Evolutionary conservation across 2,113 vertebrate genomes (phyloP).

Genomic region (Atherinomorus stipes): DNA sequence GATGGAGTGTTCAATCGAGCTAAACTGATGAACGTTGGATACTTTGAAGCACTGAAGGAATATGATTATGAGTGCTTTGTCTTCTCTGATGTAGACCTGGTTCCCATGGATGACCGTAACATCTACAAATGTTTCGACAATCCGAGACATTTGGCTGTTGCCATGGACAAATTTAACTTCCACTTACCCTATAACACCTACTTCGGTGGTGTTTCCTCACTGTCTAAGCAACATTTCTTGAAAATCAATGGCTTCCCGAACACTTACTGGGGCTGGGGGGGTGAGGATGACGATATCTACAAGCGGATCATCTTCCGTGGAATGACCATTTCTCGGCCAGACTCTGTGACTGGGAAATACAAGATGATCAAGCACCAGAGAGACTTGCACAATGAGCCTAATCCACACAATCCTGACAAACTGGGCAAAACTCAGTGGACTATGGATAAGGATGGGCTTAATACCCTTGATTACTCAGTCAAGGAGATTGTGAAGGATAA

Average conservation of each 20-base stretch:
- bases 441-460: slow-evolving; percentile 90
- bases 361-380: slow-evolving; percentile 91
- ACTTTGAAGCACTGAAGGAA: slow-evolving; percentile 89
- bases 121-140: slow-evolving; percentile 90
- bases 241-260: slow-evolving; percentile 97
- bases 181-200: slow-evolving; percentile 89
- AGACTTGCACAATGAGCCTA: slow-evolving; percentile 90
- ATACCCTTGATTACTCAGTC: slow-evolving; percentile 87
- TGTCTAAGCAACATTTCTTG: slow-evolving; percentile 90
- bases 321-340: slow-evolving; percentile 92
- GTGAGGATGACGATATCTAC: slow-evolving; percentile 96
- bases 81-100: slow-evolving; percentile 94
- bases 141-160: slow-evolving; percentile 93
- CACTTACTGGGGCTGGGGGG: slow-evolving; percentile 98
- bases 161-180: slow-evolving; percentile 96
- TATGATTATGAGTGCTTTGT: slow-evolving; percentile 94
- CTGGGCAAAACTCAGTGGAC: slow-evolving; percentile 82
- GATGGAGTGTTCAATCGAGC: slow-evolving; percentile 92
- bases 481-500: slow-evolving; percentile 80
- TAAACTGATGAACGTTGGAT: slow-evolving; percentile 93
- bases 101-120: slow-evolving; percentile 93
- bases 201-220: slow-evolving; percentile 92
- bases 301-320: slow-evolving; percentile 57
- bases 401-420: slow-evolving; percentile 81
- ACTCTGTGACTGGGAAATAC: slow-evolving; percentile 85